A percentile compares a stretch with the other conserved stretches of the same genome.
Conservation (phyloP, 2,888 invertebrate genomes). For the Xestobium rufovillosum region DNA sequence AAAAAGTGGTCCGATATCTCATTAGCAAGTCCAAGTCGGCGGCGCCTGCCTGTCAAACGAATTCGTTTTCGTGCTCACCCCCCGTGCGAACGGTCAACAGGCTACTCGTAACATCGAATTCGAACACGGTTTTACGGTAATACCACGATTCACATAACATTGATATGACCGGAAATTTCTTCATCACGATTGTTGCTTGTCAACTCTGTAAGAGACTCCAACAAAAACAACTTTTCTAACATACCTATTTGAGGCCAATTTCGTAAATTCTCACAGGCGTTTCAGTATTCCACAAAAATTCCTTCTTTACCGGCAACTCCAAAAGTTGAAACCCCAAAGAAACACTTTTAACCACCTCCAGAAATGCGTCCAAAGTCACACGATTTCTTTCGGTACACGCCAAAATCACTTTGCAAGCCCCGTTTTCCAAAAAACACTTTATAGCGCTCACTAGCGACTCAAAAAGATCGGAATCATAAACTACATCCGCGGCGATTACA, state of each 20-base stretch:
- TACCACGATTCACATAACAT: no score
- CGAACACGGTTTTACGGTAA: no score
- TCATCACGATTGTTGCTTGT: no score
- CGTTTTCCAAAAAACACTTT: conserved; percentile 38
- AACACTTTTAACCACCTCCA: conserved; percentile 26
- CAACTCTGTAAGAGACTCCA: no score
- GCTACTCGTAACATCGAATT: no score
- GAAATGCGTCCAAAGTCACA: conserved; percentile 53
- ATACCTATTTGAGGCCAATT: no score
- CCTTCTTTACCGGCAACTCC: conserved; percentile 23
- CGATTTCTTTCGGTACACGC: conserved; percentile 59
- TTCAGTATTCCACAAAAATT: conserved; percentile 30
- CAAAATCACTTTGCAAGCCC: conserved; percentile 43
- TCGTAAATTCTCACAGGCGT: conserved; percentile 28
- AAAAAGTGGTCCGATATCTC: no score
- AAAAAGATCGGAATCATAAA: conserved; percentile 53
- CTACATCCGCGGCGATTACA: conserved; percentile 54
- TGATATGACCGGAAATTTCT: no score
- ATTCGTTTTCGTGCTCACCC: background rate
- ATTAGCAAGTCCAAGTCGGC: conserved; percentile 17
- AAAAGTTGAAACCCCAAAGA: conserved; percentile 22
- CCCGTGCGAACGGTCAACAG: no score
- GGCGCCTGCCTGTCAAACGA: conserved; percentile 20
- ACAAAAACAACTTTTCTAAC: no score
- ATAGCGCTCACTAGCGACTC: conserved; percentile 43